phyloP scores from a whole-genome alignment of 2,797 vertebrate species.

The Micromesistius poutassou region DNA sequence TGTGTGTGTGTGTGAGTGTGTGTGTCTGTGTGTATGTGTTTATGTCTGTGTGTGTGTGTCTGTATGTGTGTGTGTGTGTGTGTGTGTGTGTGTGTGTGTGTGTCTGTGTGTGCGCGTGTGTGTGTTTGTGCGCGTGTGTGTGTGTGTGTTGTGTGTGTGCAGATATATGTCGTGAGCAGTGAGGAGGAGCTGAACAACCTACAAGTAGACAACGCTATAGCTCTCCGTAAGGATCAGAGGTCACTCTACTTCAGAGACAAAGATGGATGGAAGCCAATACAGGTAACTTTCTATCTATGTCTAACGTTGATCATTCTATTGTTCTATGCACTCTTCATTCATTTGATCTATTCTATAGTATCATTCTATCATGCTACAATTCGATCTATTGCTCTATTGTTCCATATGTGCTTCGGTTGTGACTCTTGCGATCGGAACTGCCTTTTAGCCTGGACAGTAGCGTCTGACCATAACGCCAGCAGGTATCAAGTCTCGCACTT shows the following conservation, averaged over 20 bases:
- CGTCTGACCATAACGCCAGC: too few species aligned
- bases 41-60: background rate
- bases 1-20: background rate
- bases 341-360: too few species aligned
- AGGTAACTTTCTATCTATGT: constrained; percentile 71
- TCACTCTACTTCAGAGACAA: constrained; percentile 93
- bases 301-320: background rate
- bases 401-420: too few species aligned
- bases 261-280: constrained; percentile 91
- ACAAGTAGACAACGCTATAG: constrained; percentile 83
- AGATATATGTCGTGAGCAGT: constrained; percentile 95
- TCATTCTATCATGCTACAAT: too few species aligned
- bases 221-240: constrained; percentile 90
- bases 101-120: constrained; percentile 8
- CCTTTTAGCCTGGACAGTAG: too few species aligned
- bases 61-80: background rate
- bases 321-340: too few species aligned
- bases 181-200: constrained; percentile 85
- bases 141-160: constrained; percentile 18
- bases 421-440: too few species aligned
- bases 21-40: background rate
- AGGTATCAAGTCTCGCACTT: too few species aligned
- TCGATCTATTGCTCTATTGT: too few species aligned
- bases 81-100: background rate
- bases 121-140: constrained; percentile 8